Conservation (phyloP, 2,113 vertebrate species). For the Corythornis madagascariensis region DNA sequence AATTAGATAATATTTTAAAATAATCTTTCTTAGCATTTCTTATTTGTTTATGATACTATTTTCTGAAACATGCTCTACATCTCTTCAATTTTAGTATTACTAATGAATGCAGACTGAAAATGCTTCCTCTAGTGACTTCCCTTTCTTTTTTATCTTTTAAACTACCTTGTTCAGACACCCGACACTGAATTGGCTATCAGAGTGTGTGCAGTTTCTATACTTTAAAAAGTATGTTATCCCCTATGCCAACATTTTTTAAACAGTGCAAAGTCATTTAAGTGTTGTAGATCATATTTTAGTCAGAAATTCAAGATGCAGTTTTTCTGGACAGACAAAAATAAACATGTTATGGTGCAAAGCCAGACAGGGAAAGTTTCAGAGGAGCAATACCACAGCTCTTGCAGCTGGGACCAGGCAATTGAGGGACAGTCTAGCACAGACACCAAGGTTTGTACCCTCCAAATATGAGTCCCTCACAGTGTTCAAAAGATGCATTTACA, state of each 20-base stretch:
- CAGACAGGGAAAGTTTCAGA: not conserved
- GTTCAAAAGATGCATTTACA: not conserved
- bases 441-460: not conserved
- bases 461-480: not conserved
- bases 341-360: not conserved
- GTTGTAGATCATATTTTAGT: not conserved
- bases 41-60: not conserved
- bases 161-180: not conserved
- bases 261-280: not conserved
- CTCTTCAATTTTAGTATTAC: not conserved
- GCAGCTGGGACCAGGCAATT: not conserved
- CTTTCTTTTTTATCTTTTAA: not conserved
- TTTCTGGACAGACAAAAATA: not conserved
- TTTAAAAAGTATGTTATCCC: not conserved
- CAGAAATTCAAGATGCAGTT: not conserved
- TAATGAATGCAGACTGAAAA: not conserved
- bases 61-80: not conserved
- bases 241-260: not conserved
- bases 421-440: not conserved
- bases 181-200: not conserved
- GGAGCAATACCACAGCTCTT: not conserved
- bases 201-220: fast-evolving
- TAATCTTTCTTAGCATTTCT: not conserved
- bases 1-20: too few species aligned
- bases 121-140: not conserved